Conservation (phyloP, 2,797 vertebrate species). For the Ceryle rudis region DNA sequence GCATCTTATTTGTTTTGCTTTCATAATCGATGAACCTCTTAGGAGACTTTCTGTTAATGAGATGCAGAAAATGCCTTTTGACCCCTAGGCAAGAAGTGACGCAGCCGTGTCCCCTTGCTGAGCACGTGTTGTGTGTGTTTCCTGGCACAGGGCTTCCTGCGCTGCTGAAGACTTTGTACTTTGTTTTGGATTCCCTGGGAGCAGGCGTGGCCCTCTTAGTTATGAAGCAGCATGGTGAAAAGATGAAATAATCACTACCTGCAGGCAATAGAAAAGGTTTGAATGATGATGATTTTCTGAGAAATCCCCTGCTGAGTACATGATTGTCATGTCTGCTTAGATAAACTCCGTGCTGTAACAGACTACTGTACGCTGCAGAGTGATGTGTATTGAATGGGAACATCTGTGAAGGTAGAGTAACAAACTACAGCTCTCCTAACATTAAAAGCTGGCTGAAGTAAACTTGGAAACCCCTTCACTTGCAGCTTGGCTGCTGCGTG, state of each 20-base stretch:
- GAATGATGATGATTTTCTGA: neutral
- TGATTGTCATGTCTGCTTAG: neutral
- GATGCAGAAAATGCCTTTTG: neutral
- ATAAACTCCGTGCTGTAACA: neutral
- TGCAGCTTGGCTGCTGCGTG: neutral
- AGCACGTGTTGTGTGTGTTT: neutral
- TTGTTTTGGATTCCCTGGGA: neutral
- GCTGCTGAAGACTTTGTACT: neutral
- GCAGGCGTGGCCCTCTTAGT: neutral
- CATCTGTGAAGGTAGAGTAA: neutral
- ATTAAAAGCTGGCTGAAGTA: neutral
- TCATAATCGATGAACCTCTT: neutral
- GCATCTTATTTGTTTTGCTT: neutral
- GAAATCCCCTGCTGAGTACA: neutral
- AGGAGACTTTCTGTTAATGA: neutral
- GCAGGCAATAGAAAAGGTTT: neutral
- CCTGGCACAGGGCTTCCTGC: neutral
- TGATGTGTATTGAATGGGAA: slow-evolving; percentile 14
- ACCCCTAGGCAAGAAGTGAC: neutral
- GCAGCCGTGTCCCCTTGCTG: neutral
- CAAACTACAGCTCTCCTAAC: neutral
- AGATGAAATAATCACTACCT: neutral
- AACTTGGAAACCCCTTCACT: neutral
- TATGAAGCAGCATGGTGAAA: neutral
- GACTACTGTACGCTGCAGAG: neutral